Percentiles rank a stretch among this genome's conserved stretches.
Conservation (phyloP, 2,888 invertebrate genomes). For the Hofmannophila pseudospretella region DNA sequence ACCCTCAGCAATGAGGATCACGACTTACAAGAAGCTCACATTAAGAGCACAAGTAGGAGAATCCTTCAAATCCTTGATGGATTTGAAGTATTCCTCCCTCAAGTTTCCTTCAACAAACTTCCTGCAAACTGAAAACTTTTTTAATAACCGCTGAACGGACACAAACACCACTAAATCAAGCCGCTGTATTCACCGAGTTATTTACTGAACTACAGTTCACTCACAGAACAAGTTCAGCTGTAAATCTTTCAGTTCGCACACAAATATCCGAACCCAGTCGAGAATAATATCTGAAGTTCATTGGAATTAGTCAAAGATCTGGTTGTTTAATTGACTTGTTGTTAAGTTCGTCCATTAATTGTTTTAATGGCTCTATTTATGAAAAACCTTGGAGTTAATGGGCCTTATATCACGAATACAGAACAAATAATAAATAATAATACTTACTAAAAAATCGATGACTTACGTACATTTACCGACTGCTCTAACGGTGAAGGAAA, state of each 20-base stretch:
- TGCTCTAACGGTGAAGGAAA: too few species aligned
- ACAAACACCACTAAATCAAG: not conserved
- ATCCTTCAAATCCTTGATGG: too few species aligned
- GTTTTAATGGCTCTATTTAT: not conserved
- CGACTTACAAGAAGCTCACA: too few species aligned
- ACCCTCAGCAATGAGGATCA: too few species aligned
- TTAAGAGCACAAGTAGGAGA: too few species aligned
- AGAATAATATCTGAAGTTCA: not conserved
- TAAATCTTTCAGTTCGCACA: not conserved
- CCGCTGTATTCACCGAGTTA: not conserved
- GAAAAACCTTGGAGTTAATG: too few species aligned
- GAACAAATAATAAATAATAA: too few species aligned
- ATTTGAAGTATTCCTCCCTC: too few species aligned
- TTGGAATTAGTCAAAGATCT: not conserved
- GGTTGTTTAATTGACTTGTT: not conserved
- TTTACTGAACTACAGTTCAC: too few species aligned
- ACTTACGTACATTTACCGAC: too few species aligned
- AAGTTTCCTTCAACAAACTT: not conserved
- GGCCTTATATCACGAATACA: too few species aligned
- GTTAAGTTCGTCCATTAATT: not conserved
- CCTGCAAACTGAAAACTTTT: not conserved
- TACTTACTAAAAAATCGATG: too few species aligned
- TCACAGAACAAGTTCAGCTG: not conserved
- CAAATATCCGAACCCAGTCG: not conserved
- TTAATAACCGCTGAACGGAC: not conserved